Conservation (phyloP, 2,888 invertebrate species). For the Tubulanus polymorphus region DNA sequence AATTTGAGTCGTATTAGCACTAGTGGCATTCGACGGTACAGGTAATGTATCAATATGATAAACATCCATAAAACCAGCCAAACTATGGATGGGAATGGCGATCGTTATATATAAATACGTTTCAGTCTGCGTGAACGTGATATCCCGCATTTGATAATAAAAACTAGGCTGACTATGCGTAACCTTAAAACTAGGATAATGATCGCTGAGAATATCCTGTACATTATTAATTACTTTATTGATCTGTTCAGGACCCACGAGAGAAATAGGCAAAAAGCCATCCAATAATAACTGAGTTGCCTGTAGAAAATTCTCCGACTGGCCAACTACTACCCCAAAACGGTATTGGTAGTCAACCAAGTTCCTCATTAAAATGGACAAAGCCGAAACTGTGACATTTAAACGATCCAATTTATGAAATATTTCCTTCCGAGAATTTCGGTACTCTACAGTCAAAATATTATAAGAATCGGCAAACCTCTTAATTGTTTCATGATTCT, state of each 20-base stretch:
- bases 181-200: background rate
- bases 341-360: background rate
- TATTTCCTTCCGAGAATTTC: too few relatives aligned
- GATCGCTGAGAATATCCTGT: background rate
- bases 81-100: background rate
- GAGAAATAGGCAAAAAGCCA: background rate
- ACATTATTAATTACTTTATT: background rate
- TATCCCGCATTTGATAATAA: background rate
- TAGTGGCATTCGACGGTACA: background rate
- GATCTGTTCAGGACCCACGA: background rate
- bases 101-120: background rate
- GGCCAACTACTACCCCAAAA: background rate
- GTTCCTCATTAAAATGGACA: background rate
- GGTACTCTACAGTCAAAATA: too few relatives aligned
- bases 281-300: background rate
- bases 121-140: background rate
- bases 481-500: background rate
- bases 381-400: background rate
- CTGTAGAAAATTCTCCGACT: background rate
- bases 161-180: background rate
- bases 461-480: too few relatives aligned
- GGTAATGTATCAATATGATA: background rate
- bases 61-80: background rate
- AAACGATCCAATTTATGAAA: background rate
- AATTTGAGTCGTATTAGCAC: background rate